These are phyloP conservation scores for Leiothrix lutea DNA, from an alignment of 2,113 vertebrate genomes.

Conservation along the genomic window DNA sequence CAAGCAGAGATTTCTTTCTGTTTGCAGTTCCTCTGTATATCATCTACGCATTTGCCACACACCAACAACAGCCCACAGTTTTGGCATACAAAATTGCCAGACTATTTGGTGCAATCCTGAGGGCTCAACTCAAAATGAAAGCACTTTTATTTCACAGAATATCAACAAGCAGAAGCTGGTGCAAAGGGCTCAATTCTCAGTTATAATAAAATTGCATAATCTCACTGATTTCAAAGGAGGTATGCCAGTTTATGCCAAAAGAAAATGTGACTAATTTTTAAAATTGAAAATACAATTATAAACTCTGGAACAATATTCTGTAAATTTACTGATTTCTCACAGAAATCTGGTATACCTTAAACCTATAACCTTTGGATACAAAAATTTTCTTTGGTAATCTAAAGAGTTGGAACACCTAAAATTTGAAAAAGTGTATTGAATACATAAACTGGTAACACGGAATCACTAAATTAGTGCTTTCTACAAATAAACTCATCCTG, in stretches of 20 bases:
- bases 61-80: background rate
- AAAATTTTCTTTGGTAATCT: background rate
- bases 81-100: background rate
- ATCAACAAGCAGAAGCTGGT: background rate
- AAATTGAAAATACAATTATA: background rate
- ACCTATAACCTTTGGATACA: background rate
- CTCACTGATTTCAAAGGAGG: background rate
- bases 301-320: background rate
- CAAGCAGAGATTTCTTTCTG: background rate
- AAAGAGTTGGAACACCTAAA: background rate
- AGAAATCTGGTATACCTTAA: background rate
- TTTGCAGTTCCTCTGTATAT: background rate
- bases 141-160: background rate
- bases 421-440: background rate
- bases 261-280: background rate
- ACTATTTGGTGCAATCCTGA: background rate
- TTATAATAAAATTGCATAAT: background rate
- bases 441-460: background rate
- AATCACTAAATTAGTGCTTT: background rate
- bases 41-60: background rate
- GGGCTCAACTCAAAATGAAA: background rate
- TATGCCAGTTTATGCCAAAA: background rate
- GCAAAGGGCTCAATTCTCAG: background rate
- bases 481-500: background rate
- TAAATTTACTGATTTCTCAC: background rate